Percentiles rank a stretch among this genome's conserved stretches.
Conservation (phyloP, 53 echinoderm and acorn worm species). For the Patiria pectinifera region DNA sequence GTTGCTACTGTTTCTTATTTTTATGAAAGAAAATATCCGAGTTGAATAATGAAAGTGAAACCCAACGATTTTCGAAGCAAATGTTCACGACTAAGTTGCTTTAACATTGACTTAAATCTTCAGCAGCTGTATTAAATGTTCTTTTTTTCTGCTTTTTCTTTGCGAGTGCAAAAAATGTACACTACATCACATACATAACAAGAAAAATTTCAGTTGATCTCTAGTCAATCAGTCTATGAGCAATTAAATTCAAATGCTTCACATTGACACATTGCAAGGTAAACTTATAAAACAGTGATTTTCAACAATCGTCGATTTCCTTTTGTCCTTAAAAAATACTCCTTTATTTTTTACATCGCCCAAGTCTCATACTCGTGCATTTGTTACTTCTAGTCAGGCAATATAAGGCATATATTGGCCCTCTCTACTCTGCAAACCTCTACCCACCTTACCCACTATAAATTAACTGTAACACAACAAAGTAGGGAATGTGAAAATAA, state of each 20-base stretch:
- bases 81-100: no score
- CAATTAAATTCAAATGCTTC: background rate
- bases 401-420: slow-evolving; percentile 27
- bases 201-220: background rate
- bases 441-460: background rate
- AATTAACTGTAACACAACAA: no score
- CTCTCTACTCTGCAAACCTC: background rate
- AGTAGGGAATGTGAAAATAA: no score
- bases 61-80: no score
- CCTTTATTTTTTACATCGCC: background rate
- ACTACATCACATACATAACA: no score
- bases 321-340: background rate
- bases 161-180: no score
- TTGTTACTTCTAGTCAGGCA: slow-evolving; percentile 10
- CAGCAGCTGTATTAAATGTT: no score
- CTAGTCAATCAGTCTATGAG: background rate
- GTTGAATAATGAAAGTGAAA: no score
- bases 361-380: background rate
- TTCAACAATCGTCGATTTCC: background rate
- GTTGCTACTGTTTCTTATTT: no score
- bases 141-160: no score
- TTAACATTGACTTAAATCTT: no score
- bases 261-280: background rate
- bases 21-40: no score
- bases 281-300: background rate